Evolutionary conservation across 2,113 vertebrate species (phyloP).

Genomic region (Heliornis fulica): DNA sequence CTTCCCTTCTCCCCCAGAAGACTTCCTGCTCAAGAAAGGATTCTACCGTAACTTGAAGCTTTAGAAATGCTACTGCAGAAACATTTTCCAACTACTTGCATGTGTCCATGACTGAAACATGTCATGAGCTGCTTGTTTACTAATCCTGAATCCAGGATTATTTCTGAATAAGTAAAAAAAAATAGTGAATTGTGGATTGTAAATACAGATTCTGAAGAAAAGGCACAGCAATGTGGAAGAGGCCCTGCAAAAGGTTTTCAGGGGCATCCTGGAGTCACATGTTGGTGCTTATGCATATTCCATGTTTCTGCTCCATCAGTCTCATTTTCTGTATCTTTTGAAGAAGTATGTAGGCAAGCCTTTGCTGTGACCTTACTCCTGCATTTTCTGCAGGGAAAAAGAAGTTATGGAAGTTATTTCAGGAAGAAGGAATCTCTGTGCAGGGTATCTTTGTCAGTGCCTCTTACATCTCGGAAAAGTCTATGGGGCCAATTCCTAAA

Average conservation of each 20-base stretch:
- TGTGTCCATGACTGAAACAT: background rate
- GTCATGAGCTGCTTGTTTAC: background rate
- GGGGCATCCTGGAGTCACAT: background rate
- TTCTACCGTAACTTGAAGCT: background rate
- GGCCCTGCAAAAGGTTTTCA: background rate
- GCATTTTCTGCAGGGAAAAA: background rate
- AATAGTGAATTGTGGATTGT: background rate
- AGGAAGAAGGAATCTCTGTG: background rate
- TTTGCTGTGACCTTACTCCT: background rate
- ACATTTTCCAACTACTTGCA: background rate
- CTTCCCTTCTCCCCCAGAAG: background rate
- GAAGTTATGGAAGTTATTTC: background rate
- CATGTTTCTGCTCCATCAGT: rapidly evolving
- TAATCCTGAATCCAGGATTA: background rate
- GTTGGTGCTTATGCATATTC: background rate
- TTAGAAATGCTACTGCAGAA: background rate
- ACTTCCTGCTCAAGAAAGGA: background rate
- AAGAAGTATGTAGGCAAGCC: background rate
- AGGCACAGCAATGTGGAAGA: background rate
- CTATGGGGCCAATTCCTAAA: background rate
- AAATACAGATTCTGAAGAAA: background rate
- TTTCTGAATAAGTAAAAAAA: background rate
- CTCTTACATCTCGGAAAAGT: background rate
- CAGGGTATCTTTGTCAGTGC: background rate
- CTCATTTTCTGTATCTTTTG: background rate